phyloP scores from a whole-genome alignment of 2,113 vertebrate species.

The Notarius lentiginosus region DNA sequence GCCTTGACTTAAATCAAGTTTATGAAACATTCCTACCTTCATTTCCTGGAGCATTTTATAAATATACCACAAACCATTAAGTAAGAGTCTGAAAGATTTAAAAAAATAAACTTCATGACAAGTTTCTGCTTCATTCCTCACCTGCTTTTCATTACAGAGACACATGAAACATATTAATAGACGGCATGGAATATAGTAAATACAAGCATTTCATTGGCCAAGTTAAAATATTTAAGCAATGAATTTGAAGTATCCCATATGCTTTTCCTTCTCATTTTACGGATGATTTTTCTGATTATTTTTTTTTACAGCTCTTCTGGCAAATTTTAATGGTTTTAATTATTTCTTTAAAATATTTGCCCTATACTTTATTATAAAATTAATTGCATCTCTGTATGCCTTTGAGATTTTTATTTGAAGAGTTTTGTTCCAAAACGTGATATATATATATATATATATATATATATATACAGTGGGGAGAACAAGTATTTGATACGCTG shows the following conservation, averaged over 20 bases:
- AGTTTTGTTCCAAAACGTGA: no score
- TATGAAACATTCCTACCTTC: constrained; percentile 2
- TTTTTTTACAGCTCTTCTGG: not conserved
- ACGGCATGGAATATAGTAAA: not conserved
- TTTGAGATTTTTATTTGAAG: no score
- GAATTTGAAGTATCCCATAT: not conserved
- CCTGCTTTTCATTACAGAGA: not conserved
- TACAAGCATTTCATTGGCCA: constrained; percentile 10
- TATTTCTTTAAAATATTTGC: no score
- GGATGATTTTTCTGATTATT: not conserved
- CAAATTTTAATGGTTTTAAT: not conserved
- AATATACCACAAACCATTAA: constrained; percentile 6
- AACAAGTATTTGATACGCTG: no score
- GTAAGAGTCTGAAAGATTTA: not conserved
- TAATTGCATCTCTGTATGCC: no score
- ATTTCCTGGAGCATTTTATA: not conserved
- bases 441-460: no score
- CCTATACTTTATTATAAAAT: no score
- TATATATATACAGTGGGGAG: no score
- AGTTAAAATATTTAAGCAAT: not conserved
- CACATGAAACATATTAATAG: not conserved
- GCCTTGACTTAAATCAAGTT: not conserved
- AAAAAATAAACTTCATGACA: not conserved
- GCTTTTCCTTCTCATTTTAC: not conserved
- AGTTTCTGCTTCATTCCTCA: not conserved